Conservation (phyloP, 2,797 vertebrate species). For the Anableps anableps region DNA sequence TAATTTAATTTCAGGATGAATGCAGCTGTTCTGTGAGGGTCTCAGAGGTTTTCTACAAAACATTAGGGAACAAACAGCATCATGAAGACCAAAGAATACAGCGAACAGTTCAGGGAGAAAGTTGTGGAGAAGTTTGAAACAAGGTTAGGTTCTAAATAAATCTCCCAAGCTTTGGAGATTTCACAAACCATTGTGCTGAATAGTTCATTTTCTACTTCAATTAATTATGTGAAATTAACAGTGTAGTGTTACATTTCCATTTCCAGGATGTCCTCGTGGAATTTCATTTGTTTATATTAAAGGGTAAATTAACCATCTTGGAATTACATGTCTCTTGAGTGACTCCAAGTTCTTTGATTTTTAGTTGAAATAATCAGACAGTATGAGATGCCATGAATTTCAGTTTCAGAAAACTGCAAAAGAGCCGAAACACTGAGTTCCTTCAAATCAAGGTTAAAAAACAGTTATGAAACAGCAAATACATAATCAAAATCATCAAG, state of each 20-base stretch:
- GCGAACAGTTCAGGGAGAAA: neutral
- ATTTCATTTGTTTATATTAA: neutral
- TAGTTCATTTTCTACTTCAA: neutral
- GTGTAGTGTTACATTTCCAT: neutral
- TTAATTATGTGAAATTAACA: neutral
- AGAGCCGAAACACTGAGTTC: too few species aligned
- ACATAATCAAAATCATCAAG: too few species aligned
- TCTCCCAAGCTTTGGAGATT: neutral
- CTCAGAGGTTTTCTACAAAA: neutral
- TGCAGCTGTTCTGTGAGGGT: neutral
- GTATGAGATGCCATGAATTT: neutral
- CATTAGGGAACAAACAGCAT: too few species aligned
- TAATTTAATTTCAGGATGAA: neutral
- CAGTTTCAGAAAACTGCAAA: too few species aligned
- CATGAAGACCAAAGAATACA: too few species aligned
- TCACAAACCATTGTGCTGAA: neutral
- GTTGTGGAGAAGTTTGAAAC: neutral
- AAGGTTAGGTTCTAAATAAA: neutral
- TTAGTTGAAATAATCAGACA: neutral
- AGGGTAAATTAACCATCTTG: too few species aligned
- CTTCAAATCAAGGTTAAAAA: too few species aligned
- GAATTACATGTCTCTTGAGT: too few species aligned
- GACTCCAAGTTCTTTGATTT: neutral
- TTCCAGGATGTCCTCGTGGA: rapidly evolving
- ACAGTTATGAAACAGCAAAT: too few species aligned